Percentiles rank a stretch among this genome's conserved stretches.
These are phyloP conservation scores for Atta cephalotes DNA, from an alignment of 1,140 invertebrate species.

Conservation along the genomic window DNA sequence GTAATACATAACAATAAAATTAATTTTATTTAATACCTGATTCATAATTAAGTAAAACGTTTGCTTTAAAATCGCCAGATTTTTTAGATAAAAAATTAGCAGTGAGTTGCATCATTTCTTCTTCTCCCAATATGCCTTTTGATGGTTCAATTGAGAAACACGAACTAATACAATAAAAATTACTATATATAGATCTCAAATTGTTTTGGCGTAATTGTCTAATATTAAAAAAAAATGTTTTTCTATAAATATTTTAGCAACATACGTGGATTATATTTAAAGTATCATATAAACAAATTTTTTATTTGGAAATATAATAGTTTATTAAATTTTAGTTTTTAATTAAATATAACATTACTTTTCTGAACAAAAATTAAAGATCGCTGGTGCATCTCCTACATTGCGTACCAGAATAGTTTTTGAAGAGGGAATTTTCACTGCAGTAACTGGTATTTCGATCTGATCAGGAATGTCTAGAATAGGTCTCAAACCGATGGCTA, in stretches of 20 bases:
- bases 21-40: constrained; percentile 74
- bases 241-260: neutral
- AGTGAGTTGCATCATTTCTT: constrained; percentile 78
- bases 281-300: neutral
- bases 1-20: neutral
- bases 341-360: constrained; percentile 65
- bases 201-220: neutral
- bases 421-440: constrained; percentile 82
- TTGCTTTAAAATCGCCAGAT: constrained; percentile 72
- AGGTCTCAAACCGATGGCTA: constrained; percentile 83
- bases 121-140: constrained; percentile 79
- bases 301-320: constrained; percentile 29
- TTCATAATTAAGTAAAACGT: constrained; percentile 82
- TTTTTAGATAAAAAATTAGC: constrained; percentile 77
- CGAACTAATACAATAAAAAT: constrained; percentile 61
- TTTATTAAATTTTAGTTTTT: neutral
- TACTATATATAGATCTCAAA: neutral
- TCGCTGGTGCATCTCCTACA: constrained; percentile 78
- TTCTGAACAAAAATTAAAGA: constrained; percentile 79
- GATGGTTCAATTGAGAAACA: constrained; percentile 81
- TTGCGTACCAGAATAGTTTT: constrained; percentile 83
- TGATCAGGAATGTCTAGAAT: constrained; percentile 85
- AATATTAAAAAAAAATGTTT: neutral
- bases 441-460: constrained; percentile 81
- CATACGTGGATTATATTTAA: neutral